Evolutionary conservation across 2,113 vertebrate genomes (phyloP).

Genomic region (Varanus salvator): DNA sequence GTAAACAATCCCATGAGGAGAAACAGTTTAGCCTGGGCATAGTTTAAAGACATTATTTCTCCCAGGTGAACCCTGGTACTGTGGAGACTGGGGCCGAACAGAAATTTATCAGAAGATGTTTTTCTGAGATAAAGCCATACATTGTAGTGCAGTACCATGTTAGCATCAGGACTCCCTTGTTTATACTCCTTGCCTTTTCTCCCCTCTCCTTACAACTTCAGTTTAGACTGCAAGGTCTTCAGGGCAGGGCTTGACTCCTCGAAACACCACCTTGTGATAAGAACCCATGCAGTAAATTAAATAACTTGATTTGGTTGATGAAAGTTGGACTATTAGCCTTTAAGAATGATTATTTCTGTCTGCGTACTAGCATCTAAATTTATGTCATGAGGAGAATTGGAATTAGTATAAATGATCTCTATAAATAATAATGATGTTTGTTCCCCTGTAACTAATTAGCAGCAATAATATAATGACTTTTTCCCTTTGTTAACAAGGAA

Average conservation of each 20-base stretch:
- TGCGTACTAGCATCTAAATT: fast-evolving
- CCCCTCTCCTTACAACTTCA: neutral
- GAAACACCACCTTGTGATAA: neutral
- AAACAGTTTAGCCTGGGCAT: too few species aligned
- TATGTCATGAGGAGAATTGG: neutral
- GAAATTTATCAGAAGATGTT: too few species aligned
- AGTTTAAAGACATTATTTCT: too few species aligned
- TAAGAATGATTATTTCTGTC: fast-evolving
- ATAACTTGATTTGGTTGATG: neutral
- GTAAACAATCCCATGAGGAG: too few species aligned
- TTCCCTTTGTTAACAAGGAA: slow-evolving; percentile 55
- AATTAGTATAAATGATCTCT: slow-evolving; percentile 49
- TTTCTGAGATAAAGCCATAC: neutral
- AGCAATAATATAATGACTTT: slow-evolving; percentile 60
- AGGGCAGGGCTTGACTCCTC: neutral
- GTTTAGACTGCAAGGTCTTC: neutral
- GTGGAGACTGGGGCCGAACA: too few species aligned
- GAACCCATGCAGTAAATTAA: neutral
- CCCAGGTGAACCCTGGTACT: too few species aligned
- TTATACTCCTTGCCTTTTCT: neutral
- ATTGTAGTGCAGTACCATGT: too few species aligned
- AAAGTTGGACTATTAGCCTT: neutral
- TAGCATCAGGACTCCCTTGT: neutral
- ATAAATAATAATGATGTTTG: slow-evolving; percentile 69
- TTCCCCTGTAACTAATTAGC: slow-evolving; percentile 70